Conservation (phyloP, 2,888 invertebrate species). For the Carpatolechia fugitivella region DNA sequence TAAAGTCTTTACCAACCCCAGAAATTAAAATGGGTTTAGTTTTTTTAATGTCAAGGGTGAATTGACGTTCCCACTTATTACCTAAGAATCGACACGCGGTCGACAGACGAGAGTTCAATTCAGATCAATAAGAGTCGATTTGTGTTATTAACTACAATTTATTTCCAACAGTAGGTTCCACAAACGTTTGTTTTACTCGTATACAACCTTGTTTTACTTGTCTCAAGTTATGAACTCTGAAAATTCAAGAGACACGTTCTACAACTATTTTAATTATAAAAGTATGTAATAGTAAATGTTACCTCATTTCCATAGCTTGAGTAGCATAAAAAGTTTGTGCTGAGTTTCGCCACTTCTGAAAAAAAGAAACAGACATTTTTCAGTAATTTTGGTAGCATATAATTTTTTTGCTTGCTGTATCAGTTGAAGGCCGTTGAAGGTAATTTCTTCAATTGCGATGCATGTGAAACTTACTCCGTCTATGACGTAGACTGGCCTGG, state of each 20-base stretch:
- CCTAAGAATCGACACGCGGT: conserved; percentile 43
- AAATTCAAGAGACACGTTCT: neutral
- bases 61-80: conserved; percentile 27
- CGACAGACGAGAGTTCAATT: conserved; percentile 44
- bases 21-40: no score
- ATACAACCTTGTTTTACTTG: neutral
- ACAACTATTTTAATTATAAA: neutral
- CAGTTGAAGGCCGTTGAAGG: no score
- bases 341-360: conserved; percentile 75
- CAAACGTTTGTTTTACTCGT: neutral
- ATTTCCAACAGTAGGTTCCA: conserved; percentile 41
- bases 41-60: no score
- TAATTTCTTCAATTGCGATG: no score
- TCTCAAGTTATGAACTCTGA: neutral
- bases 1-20: no score
- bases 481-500: conserved; percentile 70
- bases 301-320: conserved; percentile 70
- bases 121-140: conserved; percentile 68
- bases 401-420: no score
- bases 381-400: neutral
- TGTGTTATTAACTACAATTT: conserved; percentile 61
- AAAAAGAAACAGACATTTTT: conserved; percentile 28
- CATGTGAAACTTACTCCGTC: conserved; percentile 61
- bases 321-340: conserved; percentile 69
- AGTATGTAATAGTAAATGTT: conserved; percentile 31